A percentile compares a stretch with the other conserved stretches of the same genome.
These are phyloP conservation scores for Myrmecobius fasciatus DNA, from an alignment of 2,113 vertebrate genomes.

Conservation along the genomic window DNA sequence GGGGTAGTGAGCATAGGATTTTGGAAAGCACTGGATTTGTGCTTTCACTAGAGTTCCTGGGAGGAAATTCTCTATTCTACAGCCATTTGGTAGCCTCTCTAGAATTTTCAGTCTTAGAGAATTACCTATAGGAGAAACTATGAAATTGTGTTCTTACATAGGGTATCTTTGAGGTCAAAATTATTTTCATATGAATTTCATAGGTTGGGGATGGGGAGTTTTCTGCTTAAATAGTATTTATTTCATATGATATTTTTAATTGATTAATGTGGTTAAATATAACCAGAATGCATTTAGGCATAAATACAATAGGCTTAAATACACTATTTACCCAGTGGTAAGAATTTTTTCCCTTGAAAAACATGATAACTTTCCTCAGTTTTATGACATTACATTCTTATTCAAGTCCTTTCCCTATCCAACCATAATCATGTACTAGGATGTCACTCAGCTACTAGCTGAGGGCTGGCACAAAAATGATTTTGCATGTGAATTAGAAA, in stretches of 20 bases:
- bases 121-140: neutral
- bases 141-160: neutral
- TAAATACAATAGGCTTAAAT: neutral
- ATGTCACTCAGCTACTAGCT: neutral
- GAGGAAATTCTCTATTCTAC: neutral
- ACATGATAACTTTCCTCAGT: neutral
- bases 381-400: neutral
- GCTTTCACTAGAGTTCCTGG: neutral
- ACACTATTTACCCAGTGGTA: neutral
- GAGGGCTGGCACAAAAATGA: neutral
- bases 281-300: neutral
- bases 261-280: neutral
- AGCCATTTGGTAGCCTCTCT: neutral
- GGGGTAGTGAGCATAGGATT: neutral
- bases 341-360: conserved; percentile 1
- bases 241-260: neutral
- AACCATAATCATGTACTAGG: neutral
- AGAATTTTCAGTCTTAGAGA: neutral
- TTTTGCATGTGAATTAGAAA: conserved; percentile 3
- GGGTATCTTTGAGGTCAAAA: neutral
- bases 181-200: neutral
- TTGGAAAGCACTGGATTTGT: neutral
- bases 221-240: neutral
- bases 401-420: neutral
- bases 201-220: neutral